Conservation (phyloP, 2,113 vertebrate species). For the Catagonus wagneri region DNA sequence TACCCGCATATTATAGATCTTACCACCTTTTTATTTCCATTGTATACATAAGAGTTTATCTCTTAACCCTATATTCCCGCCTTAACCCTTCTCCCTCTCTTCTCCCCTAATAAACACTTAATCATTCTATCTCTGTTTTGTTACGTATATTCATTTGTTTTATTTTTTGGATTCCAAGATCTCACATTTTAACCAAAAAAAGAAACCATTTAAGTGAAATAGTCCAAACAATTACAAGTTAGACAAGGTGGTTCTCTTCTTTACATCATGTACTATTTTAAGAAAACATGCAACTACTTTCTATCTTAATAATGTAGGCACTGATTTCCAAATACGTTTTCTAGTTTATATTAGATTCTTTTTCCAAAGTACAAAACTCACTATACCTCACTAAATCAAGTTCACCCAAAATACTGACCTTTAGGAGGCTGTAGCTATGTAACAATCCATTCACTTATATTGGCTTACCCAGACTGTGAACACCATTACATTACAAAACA, state of each 20-base stretch:
- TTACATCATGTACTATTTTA: neutral
- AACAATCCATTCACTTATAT: neutral
- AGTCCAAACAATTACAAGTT: neutral
- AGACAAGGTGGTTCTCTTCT: neutral
- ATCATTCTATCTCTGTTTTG: too few species aligned
- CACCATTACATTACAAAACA: neutral
- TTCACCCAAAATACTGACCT: neutral
- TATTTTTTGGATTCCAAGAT: neutral
- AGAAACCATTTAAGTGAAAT: neutral
- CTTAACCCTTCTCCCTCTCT: too few species aligned
- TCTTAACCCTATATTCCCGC: too few species aligned
- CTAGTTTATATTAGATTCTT: neutral
- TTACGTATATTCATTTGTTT: neutral
- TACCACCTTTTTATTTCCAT: neutral
- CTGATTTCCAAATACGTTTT: neutral
- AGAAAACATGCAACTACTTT: conserved; percentile 27
- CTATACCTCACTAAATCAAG: neutral
- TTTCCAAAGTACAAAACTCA: neutral
- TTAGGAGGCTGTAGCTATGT: neutral
- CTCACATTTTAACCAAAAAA: neutral
- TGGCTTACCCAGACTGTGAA: neutral
- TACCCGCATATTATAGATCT: neutral
- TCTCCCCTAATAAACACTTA: too few species aligned
- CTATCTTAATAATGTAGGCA: neutral
- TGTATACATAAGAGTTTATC: too few species aligned